Evolutionary conservation across 2,888 invertebrate genomes (phyloP), one percentile per base, ranked within the genome.

Genomic region (Papilio protenor): DNA sequence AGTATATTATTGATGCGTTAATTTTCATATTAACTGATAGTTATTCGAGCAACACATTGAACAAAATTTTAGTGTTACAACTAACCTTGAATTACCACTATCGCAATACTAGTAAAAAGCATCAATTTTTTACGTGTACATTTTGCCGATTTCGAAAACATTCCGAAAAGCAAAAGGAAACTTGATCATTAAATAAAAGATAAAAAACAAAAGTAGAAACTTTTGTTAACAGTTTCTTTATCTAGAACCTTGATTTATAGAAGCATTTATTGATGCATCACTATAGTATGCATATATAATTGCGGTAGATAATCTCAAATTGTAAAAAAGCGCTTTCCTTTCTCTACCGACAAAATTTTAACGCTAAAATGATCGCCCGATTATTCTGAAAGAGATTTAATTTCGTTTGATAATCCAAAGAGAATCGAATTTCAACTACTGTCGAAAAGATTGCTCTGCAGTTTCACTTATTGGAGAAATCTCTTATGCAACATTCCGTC

Each of bases 381-480:
- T 10, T 66, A 40, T n/a, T 66, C 40, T 66, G 33, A 66, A 40
- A 40, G 40, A 66, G 33, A 40, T 64, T 64, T 27, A 57, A 57
- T 57, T 27, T 33, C 61, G 16, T 61, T 61, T 66, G 40, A 66
- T 18, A 40, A 66, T 40, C 40, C 33, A 66, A 40, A 66, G 66
- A 40, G 66, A 66, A 33, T 66, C 66, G 40, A 40, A 33, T 66
- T 40, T 66, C 66, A 66, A 11, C 66, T 40, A 66, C 40, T 40
- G 40, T n/a, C 66, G 40, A 66, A 66, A 66, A 66, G 66, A 66
- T 40, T n/a, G 33, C 40, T n/a, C 66, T 66, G 66, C 66, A 66
- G 40, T 66, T 66, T 66, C 40, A 40, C 40, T 66, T 66, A 66
- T 66, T 66, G 66, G 64, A 66, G 61, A 40, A 66, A 66, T 66